A percentile compares a stretch with the other conserved stretches of the same genome.
Conservation (phyloP, 2,888 invertebrate species). For the Sarcophaga subvicina region DNA sequence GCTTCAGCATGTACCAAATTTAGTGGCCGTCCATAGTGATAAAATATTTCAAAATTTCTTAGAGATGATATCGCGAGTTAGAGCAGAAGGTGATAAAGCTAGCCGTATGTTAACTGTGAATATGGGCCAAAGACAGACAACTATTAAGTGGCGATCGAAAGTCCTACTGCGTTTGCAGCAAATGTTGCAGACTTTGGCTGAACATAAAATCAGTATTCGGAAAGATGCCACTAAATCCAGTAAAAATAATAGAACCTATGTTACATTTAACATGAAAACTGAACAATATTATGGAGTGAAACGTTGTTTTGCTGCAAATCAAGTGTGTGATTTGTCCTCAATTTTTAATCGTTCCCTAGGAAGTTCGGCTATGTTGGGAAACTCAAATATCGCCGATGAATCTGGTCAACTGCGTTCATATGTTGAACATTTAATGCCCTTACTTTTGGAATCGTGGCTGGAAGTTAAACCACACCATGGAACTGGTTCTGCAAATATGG, state of each 20-base stretch:
- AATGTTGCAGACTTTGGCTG: constrained; percentile 82
- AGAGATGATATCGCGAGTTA: constrained; percentile 91
- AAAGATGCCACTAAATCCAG: not conserved
- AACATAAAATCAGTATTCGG: constrained; percentile 64
- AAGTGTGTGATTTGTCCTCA: constrained; percentile 81
- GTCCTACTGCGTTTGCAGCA: constrained; percentile 88
- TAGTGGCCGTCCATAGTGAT: constrained; percentile 86
- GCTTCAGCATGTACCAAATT: constrained; percentile 85
- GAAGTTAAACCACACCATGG: constrained; percentile 86
- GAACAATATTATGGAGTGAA: constrained; percentile 57
- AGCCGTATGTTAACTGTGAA: constrained; percentile 87
- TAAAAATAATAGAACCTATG: constrained; percentile 10
- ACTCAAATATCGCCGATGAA: constrained; percentile 32
- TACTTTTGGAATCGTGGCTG: constrained; percentile 92
- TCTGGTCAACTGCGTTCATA: constrained; percentile 83
- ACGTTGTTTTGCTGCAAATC: constrained; percentile 72
- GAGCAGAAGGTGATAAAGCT: constrained; percentile 85
- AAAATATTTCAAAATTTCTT: constrained; percentile 91
- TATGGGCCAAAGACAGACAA: constrained; percentile 88
- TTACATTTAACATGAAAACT: constrained; percentile 47
- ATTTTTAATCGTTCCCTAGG: constrained; percentile 82
- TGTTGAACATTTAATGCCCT: constrained; percentile 87
- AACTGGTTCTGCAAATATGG: constrained; percentile 72
- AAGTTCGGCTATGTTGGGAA: constrained; percentile 69
- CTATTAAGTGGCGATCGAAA: constrained; percentile 90